Evolutionary conservation across 2,888 invertebrate genomes (phyloP).

Genomic region (Drosophila suboccidentalis): DNA sequence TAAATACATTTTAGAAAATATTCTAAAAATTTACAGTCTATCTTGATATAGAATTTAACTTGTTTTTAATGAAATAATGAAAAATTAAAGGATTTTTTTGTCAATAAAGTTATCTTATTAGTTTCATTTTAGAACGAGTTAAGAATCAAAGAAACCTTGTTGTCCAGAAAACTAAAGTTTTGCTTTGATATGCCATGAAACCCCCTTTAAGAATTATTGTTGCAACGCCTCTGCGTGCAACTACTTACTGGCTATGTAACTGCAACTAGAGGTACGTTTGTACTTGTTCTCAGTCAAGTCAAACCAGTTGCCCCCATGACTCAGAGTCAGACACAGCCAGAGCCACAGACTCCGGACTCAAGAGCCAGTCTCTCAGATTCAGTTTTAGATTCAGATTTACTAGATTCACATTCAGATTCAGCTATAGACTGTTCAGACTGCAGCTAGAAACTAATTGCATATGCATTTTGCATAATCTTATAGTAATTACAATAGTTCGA

Average conservation of each 20-base stretch:
- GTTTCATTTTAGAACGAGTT: neutral
- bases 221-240: conserved; percentile 40
- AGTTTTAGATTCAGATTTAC: conserved; percentile 11
- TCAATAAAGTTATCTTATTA: neutral
- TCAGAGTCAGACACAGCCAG: conserved; percentile 41
- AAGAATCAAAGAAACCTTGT: too few relatives aligned
- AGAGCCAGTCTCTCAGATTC: conserved; percentile 11
- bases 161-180: too few relatives aligned
- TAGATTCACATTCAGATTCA: neutral
- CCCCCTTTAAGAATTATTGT: neutral
- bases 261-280: conserved; percentile 47
- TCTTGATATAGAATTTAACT: neutral
- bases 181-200: neutral
- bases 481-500: conserved; percentile 79
- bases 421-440: conserved; percentile 13
- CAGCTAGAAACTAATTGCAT: conserved; percentile 53
- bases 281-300: conserved; percentile 71
- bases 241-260: conserved; percentile 48
- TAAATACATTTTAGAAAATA: neutral
- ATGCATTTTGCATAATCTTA: conserved; percentile 77
- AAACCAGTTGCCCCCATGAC: conserved; percentile 76
- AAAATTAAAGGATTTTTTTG: neutral
- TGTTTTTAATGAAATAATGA: neutral
- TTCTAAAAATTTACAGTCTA: neutral
- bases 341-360: conserved; percentile 9